Conservation (phyloP, 2,888 invertebrate species). For the Oscheius sp. region DNA sequence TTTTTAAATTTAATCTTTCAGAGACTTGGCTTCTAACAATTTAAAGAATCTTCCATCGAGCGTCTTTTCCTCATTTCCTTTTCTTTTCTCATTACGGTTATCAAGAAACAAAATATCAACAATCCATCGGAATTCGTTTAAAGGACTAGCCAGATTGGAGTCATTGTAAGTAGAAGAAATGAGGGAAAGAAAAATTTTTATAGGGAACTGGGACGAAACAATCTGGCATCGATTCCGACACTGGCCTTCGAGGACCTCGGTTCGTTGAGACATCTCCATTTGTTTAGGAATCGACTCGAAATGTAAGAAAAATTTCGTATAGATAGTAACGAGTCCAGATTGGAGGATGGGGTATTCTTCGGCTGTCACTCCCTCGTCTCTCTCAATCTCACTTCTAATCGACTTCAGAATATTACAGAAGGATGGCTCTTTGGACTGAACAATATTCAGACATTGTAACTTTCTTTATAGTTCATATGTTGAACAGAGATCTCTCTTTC, state of each 20-base stretch:
- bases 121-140: conserved; percentile 40
- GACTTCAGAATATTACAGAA: conserved; percentile 45
- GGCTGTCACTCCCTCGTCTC: conserved; percentile 42
- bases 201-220: conserved; percentile 15
- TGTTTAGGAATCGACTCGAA: conserved; percentile 48
- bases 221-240: conserved; percentile 1
- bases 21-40: conserved; percentile 54
- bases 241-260: conserved; percentile 11
- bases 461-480: background rate
- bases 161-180: conserved; percentile 37
- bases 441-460: conserved; percentile 49
- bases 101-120: conserved; percentile 46
- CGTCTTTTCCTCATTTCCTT: conserved; percentile 41
- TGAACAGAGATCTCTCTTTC: conserved; percentile 50
- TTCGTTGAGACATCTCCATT: conserved; percentile 20
- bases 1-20: conserved; percentile 25
- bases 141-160: conserved; percentile 39
- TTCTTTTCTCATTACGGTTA: conserved; percentile 43
- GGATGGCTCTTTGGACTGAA: conserved; percentile 54
- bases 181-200: background rate
- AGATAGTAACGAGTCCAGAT: conserved; percentile 13
- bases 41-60: conserved; percentile 42
- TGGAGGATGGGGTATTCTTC: conserved; percentile 56
- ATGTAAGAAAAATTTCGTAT: background rate
- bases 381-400: conserved; percentile 53